phyloP scores from a whole-genome alignment of 2,888 invertebrate species.

The Adelognathus sp. region DNA sequence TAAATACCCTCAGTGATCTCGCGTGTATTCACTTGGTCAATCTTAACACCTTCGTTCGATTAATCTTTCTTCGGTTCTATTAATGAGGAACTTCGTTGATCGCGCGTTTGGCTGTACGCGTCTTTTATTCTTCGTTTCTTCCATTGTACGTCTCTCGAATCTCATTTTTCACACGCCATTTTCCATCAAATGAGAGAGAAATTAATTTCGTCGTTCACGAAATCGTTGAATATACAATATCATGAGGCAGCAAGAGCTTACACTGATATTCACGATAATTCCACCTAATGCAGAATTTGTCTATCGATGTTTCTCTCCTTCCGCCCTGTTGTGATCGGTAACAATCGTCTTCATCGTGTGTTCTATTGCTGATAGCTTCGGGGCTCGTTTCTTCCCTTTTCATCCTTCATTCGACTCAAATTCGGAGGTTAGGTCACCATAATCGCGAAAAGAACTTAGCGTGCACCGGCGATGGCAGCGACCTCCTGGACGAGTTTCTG shows the following conservation, averaged over 20 bases:
- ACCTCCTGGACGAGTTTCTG: slow-evolving; percentile 77
- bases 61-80: slow-evolving; percentile 49
- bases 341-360: background rate
- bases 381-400: background rate
- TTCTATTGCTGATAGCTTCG: background rate
- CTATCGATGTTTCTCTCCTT: background rate
- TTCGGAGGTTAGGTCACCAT: background rate
- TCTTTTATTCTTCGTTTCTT: slow-evolving; percentile 47
- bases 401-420: background rate
- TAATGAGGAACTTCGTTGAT: slow-evolving; percentile 67
- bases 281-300: background rate
- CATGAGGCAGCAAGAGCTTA: background rate
- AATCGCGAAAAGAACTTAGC: slow-evolving; percentile 60
- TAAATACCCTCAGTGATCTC: slow-evolving; percentile 9
- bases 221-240: slow-evolving; percentile 46
- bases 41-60: slow-evolving; percentile 41
- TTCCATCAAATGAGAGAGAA: slow-evolving; percentile 20
- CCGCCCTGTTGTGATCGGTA: background rate
- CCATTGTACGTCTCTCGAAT: slow-evolving; percentile 56
- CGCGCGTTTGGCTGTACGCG: slow-evolving; percentile 59
- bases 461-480: slow-evolving; percentile 75
- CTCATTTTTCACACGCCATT: background rate
- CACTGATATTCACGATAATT: background rate
- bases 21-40: slow-evolving; percentile 41
- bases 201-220: slow-evolving; percentile 35